Evolutionary conservation across 92 coral and sea anemone species (phyloP), one percentile per base, ranked within the genome.

Genomic region (Epizoanthus stellaris): DNA sequence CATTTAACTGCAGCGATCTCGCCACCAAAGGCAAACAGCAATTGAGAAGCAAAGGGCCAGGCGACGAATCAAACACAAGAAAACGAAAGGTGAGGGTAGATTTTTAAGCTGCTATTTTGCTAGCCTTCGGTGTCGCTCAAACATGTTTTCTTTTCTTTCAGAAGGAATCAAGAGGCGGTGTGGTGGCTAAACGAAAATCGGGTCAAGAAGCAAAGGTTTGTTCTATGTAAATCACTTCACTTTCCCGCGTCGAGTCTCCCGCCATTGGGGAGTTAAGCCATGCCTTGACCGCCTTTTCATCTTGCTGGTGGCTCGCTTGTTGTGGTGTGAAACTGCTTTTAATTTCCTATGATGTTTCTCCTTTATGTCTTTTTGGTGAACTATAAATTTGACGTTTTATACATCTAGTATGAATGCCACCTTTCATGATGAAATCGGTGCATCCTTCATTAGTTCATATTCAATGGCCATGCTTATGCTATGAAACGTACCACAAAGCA

Each of bases 171-270:
- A 80, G 82, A 62, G 61, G 75, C 23, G 53, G 87, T 42, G 90
- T 82, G 75, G 75, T 86, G 15, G 65, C 80, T n/a, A 86, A 43
- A 82, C 84, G 67, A 7, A 90, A 90, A 86, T 88, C 90, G 62
- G 87, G 80, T 49, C 68, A 74, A 49, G 87, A 81, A 82, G 82
- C 70, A 47, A 86, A 82, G 93, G 93, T 86, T 86, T 86, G 67
- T 38, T 8, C 54, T 73, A 86, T 80, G 54, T 63, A 62, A 79
- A 63, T 62, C 58, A 79, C 53, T 6, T 61, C 52, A 20, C 82
- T 85, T 91, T 91, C 92, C 87, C 94, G 94, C 94, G 93, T 85
- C 59, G 45, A 49, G 45, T 39, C 73, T 61, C 67, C 70, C 92
- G 87, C 90, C 94, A 79, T 79, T 79, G 34, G 65, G 30, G 60